Base-by-base conservation (phyloP, 1,140 invertebrate species). In the Cepaea nemoralis region DNA sequence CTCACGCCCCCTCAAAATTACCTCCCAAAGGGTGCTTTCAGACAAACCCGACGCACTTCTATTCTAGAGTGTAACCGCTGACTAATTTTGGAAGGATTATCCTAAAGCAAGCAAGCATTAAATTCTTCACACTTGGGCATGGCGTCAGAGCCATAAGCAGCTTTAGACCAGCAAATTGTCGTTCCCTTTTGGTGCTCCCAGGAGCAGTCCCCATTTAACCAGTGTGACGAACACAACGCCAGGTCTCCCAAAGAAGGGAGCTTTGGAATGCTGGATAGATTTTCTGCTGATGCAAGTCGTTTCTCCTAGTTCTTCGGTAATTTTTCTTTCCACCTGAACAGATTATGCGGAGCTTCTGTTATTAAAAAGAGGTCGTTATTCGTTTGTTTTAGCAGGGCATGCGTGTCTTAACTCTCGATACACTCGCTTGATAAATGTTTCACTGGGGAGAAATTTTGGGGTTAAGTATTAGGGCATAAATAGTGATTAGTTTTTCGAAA, bases 51-150 rank as follows among this genome's bases (percentile, higher is more conserved):
- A 22, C 50, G 50, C 5, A 55, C 50, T 55, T 63, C 59, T 63
- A 31, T 63, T 63, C 16, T 31, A 14, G 2, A 55, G 24, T n/a
- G 3, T 63, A 5, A 31, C 59, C 27, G 33, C 27, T 2, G 27
- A 27, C 59, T 63, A 63, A 63, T 63, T 63, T 63, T 63, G n/a
- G 59, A 27, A 63, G 59, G n/a, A 27, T 63, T 63, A 63, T 31
- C 59, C 59, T 31, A 22, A 22, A 63, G 59, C 59, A 63, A 63
- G 59, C 59, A 63, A 63, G 59, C 59, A 63, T 63, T 63, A 63
- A 63, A 63, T 31, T 27, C 59, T 27, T 63, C 59, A 27, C 59
- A 63, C n/a, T 31, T 63, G n/a, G 0, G n/a, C 59, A 14, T 55
- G 22, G n/a, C 59, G 27, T 31, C 59, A 63, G 27, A 63, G 59